These are phyloP conservation scores for Andrena minutula DNA, from an alignment of 2,888 invertebrate species.

Conservation along the genomic window DNA sequence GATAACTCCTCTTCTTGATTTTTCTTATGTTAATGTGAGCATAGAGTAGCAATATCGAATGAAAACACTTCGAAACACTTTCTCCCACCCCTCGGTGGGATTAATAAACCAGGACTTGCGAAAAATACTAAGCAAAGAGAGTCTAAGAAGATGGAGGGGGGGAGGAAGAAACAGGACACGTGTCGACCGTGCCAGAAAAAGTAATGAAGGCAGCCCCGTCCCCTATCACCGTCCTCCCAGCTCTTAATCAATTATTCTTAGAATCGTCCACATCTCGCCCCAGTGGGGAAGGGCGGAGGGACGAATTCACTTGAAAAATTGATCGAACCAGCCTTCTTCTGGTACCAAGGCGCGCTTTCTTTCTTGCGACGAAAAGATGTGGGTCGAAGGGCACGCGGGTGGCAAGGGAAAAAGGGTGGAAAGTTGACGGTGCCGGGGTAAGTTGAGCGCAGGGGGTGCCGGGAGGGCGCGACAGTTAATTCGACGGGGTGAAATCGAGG, in stretches of 20 bases:
- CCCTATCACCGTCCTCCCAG: slow-evolving; percentile 33
- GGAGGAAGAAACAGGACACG: neutral
- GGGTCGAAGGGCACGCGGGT: slow-evolving; percentile 50
- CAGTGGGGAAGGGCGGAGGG: slow-evolving; percentile 13
- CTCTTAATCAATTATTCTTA: slow-evolving; percentile 66
- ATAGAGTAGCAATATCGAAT: no score
- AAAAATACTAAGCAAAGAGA: no score
- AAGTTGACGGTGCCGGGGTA: neutral
- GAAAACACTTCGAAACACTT: no score
- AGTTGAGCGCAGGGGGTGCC: neutral
- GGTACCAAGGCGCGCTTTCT: neutral
- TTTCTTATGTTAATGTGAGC: no score
- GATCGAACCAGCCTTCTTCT: slow-evolving; percentile 44
- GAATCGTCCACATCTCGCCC: slow-evolving; percentile 32
- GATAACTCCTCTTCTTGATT: no score
- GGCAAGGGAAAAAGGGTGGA: slow-evolving; percentile 22
- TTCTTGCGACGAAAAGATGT: slow-evolving; percentile 17
- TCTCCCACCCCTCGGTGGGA: no score
- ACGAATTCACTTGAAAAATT: slow-evolving; percentile 70
- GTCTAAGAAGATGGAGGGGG: neutral
- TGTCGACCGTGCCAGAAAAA: slow-evolving; percentile 24
- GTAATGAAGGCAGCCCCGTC: slow-evolving; percentile 30
- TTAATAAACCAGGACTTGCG: no score
- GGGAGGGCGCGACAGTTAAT: slow-evolving; percentile 51
- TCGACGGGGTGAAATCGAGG: slow-evolving; percentile 57